Base-by-base conservation (phyloP, 2,888 invertebrate genomes). In the Selenia dentaria region DNA sequence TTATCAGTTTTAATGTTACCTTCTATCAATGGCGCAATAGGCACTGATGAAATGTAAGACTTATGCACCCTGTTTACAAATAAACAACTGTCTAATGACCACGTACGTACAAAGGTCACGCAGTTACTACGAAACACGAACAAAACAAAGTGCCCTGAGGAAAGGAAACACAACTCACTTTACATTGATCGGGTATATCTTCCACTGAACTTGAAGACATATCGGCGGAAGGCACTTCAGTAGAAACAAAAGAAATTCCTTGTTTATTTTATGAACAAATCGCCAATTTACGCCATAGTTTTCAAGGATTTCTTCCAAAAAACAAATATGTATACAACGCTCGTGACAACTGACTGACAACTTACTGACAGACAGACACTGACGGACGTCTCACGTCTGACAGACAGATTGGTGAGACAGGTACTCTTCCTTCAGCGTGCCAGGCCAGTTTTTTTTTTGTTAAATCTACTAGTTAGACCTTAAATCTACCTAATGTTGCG, bases 191-290 rank as follows among this genome's bases (percentile, higher is more conserved):
- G 6, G 83, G 84, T 53, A 87, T 76, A 62, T 89, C 88, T 63
- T 89, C 88, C 9, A 79, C 79, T 8, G 87, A 88, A 66, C 86
- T 87, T 40, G 80, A 79, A 47, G 88, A 88, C 88, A 88, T 88
- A 31, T 33, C 42, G 40, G 33, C 28, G 6, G 28, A 40, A 42
- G 32, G 33, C 40, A 46, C 39, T 35, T 12, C 9, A 28, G n/a
- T 25, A 32, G 37, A 33, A 44, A 33, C 12, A 16, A 16, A 51
- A 35, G 22, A 44, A 28, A 32, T 33, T 36, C 40, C 41, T 37
- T 40, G 45, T 47, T 41, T 32, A 4, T 28, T 8, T 51, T 38
- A 31, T 38, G 46, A 28, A 37, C 32, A 31, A 43, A 38, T 51
- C 32, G 31, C 43, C 34, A 44, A 59, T 63, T 65, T 64, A 73